Conservation (phyloP, 2,888 invertebrate genomes). For the Galeruca laticollis region DNA sequence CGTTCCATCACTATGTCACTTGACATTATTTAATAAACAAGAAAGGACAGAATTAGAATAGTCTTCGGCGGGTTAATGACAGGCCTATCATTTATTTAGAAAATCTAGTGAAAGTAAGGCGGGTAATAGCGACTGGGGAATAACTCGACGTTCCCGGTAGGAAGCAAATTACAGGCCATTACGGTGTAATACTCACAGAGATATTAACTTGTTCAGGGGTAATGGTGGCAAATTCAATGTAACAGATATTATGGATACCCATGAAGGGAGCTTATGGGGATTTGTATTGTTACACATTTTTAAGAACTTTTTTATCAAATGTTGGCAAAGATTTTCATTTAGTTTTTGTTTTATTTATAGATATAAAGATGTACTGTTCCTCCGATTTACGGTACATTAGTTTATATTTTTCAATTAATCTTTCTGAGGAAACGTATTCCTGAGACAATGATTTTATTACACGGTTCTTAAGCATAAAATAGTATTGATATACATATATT, state of each 20-base stretch:
- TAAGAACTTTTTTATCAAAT: not conserved
- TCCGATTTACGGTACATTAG: too few relatives aligned
- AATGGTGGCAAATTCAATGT: constrained; percentile 32
- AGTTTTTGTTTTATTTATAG: too few relatives aligned
- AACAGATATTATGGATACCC: constrained; percentile 18
- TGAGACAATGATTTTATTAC: too few relatives aligned
- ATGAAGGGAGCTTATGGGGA: not conserved
- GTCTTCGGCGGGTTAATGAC: not conserved
- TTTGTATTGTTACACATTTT: not conserved
- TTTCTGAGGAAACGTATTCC: too few relatives aligned
- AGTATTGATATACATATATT: too few relatives aligned
- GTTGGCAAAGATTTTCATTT: too few relatives aligned
- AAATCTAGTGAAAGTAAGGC: constrained; percentile 8
- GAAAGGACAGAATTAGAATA: not conserved
- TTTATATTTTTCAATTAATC: too few relatives aligned
- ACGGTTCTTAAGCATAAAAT: too few relatives aligned
- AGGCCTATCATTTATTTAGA: constrained; percentile 2
- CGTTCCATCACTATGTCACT: too few relatives aligned
- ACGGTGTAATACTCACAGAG: constrained; percentile 32
- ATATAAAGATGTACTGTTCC: too few relatives aligned
- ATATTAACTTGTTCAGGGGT: constrained; percentile 36
- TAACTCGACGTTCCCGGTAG: constrained; percentile 32
- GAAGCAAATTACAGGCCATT: constrained; percentile 36
- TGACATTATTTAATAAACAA: not conserved
- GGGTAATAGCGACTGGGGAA: constrained; percentile 28